These are phyloP conservation scores for Sus cebifrons DNA, from an alignment of 2,797 vertebrate species.

Conservation along the genomic window DNA sequence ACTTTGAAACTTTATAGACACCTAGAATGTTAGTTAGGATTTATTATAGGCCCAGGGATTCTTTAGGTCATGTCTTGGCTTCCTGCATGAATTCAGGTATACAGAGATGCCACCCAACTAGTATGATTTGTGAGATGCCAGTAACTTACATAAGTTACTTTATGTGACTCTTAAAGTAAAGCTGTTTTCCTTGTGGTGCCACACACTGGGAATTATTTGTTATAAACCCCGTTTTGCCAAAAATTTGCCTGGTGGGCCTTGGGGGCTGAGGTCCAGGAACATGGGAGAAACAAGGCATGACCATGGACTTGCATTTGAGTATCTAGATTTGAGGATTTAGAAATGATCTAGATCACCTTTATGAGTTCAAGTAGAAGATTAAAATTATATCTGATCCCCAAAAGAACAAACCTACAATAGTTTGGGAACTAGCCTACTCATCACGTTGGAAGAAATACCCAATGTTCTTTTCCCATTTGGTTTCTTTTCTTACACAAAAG, in stretches of 20 bases:
- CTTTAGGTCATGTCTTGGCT: background rate
- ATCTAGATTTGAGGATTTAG: too few species aligned
- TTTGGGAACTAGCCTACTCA: background rate
- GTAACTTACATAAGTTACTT: background rate
- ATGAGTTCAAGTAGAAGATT: background rate
- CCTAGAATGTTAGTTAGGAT: background rate
- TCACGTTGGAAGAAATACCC: background rate
- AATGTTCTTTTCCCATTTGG: background rate
- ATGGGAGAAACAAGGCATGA: background rate
- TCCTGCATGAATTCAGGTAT: background rate
- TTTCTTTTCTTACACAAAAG: background rate
- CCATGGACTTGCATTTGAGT: background rate
- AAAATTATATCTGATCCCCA: background rate
- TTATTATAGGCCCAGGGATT: background rate
- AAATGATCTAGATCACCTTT: background rate
- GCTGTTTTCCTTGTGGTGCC: background rate
- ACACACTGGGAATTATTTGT: background rate
- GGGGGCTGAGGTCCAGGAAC: background rate
- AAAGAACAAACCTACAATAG: background rate
- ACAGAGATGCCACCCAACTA: background rate
- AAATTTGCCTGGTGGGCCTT: background rate
- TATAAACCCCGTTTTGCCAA: background rate
- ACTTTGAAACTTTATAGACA: background rate
- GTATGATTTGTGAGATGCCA: background rate
- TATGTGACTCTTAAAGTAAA: background rate